Base-by-base conservation (phyloP, 1,140 invertebrate species). In the Papilio dardanus region DNA sequence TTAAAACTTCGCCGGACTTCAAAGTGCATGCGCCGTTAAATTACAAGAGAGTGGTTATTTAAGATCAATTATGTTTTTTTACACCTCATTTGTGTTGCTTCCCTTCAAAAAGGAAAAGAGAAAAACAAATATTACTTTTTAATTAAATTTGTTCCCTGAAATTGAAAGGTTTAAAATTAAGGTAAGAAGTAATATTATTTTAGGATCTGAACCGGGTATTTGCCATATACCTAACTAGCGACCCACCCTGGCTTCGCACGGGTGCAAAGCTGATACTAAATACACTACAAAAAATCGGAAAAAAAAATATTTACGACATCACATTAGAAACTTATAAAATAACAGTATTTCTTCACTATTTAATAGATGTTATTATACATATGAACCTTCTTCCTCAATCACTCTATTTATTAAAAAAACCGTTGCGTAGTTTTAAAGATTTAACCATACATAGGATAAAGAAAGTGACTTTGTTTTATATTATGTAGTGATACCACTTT, bases 51-150 rank as follows among this genome's bases (percentile, higher is more conserved):
- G 3, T 58, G 24, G 24, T 2, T 28, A 58, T 58, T 50, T 62
- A 62, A 62, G 24, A 62, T 28, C 24, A 16, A 54, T 62, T 16
- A 62, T 62, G 54, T 46, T 62, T 62, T n/a, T 24, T 62, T 28
- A 62, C 12, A 28, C 3, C 19, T 54, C 50, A 54, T 24, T 54
- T 62, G 42, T 28, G 28, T 62, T 28, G 30, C 54, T 58, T 58
- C 28, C 8, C 8, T 28, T 58, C 4, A 28, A 58, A 0, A 28
- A 30, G 3, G 24, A 0, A 62, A 14, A 2, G 2, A 62, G 0
- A 62, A 62, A 54, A 2, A 14, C 10, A 58, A 24, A 12, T 10
- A 16, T 62, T 16, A 28, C 24, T 16, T 62, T 62, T 62, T 62
- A 54, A 21, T 54, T 7, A 28, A 10, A 54, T 54, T 54, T 2